Evolutionary conservation across 2,113 vertebrate genomes (phyloP).

Genomic region (Chinchilla lanigera): DNA sequence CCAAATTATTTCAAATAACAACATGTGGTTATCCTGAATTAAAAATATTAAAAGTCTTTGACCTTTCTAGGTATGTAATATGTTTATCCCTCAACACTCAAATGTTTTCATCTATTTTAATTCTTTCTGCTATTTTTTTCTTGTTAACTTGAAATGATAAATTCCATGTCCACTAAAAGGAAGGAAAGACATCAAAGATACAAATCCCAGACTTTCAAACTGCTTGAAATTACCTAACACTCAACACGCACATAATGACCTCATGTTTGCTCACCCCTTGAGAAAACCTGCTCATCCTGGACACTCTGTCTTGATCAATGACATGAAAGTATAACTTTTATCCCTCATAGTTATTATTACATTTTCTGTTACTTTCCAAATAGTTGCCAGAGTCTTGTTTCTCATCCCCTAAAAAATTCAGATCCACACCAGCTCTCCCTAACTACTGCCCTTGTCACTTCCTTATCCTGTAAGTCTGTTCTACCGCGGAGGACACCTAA

Average conservation of each 20-base stretch:
- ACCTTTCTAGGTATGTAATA: not conserved
- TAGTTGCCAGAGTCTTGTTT: not conserved
- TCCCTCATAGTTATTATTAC: not conserved
- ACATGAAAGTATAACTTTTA: not conserved
- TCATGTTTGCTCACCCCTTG: not conserved
- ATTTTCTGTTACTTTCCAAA: not conserved
- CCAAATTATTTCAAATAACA: not conserved
- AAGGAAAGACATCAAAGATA: not conserved
- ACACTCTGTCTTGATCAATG: not conserved
- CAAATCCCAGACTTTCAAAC: not conserved
- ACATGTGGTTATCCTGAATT: not conserved
- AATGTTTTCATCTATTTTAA: too few relatives aligned
- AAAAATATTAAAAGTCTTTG: not conserved
- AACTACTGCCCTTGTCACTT: not conserved
- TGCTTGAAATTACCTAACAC: not conserved
- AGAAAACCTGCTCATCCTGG: not conserved
- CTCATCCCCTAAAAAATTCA: not conserved
- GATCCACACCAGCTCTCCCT: not conserved
- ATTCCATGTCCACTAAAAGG: not conserved
- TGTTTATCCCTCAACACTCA: not conserved
- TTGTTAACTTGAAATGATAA: not conserved
- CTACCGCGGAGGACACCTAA: not conserved
- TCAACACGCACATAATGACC: not conserved
- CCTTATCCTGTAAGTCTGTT: not conserved
- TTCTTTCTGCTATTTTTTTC: not conserved